Evolutionary conservation across 2,888 invertebrate genomes (phyloP), one percentile per base, ranked within the genome.

Genomic region (Ashinkailepas kermadecensis): DNA sequence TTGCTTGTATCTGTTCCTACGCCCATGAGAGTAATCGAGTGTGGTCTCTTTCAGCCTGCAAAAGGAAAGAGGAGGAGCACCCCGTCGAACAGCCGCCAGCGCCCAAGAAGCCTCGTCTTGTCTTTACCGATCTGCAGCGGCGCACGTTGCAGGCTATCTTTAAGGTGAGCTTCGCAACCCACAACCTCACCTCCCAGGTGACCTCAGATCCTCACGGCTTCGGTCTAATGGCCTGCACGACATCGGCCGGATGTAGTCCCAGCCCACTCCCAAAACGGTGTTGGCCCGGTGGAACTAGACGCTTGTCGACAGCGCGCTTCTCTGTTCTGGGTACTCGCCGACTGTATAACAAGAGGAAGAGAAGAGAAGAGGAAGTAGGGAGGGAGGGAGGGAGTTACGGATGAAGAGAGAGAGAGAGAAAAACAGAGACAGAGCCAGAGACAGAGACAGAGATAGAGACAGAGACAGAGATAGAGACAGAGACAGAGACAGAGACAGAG

Each of bases 71-170:
- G 91, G 96, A 96, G 87, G 91, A 91, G 89, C 90, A 91, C 89
- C 91, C 90, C 88, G 90, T 91, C 87, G 95, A 95, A 89, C 90
- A 90, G 85, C 87, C 87, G 81, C 87, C 94, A 90, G 94, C 96
- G 86, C 97, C 97, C 90, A 99, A 99, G 93, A 99, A 99, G 90
- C 99, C 99, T 86, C 95, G 99, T 88, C 93, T 99, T 90, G 99
- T 99, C 89, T 99, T 99, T 92, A 99, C 99, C 88, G 99, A 99
- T 91, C 95, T 99, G 87, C 99, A 99, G 91, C 93, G 99, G 89
- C 95, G 99, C 91, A 99, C 99, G 88, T 94, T 99, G 89, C 98
- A 99, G 92, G 99, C 98, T 91, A 99, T 99, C 92, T 99, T 99
- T 93, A 99, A 99, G 92, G 96, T 96, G 89, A 83, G 82, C 81